Evolutionary conservation across 2,888 invertebrate species (phyloP).

Genomic region (Papilio gigon): DNA sequence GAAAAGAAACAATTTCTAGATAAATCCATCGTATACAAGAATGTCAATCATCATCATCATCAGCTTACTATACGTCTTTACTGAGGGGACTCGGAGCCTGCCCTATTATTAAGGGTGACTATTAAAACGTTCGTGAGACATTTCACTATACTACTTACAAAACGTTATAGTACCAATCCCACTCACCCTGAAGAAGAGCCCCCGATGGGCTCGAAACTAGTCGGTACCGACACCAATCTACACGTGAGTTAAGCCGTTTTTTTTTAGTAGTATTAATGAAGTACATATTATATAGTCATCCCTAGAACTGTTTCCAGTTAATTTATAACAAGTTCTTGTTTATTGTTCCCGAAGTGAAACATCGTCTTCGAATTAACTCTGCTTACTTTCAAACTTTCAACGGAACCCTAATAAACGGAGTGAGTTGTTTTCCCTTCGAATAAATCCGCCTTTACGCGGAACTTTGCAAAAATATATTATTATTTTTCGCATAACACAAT

Average conservation of each 20-base stretch:
- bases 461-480: slow-evolving; percentile 19
- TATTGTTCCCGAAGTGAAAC: neutral
- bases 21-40: neutral
- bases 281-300: neutral
- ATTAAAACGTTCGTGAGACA: too few species aligned
- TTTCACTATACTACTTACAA: too few species aligned
- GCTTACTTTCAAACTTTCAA: slow-evolving; percentile 4
- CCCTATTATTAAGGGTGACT: too few species aligned
- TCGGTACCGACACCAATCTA: too few species aligned
- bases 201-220: too few species aligned
- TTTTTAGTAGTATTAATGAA: too few species aligned
- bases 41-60: too few species aligned
- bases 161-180: too few species aligned
- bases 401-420: slow-evolving; percentile 18
- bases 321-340: neutral
- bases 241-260: too few species aligned
- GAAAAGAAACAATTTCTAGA: neutral
- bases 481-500: slow-evolving; percentile 13
- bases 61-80: too few species aligned
- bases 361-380: slow-evolving; percentile 11
- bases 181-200: too few species aligned
- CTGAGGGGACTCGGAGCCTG: too few species aligned
- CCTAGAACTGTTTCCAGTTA: neutral
- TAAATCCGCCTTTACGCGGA: slow-evolving; percentile 8
- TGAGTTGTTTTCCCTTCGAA: neutral